phyloP scores from a whole-genome alignment of 30 jellyfish, hydroid and myxozoan genomes.

The Hydractinia echinata region DNA sequence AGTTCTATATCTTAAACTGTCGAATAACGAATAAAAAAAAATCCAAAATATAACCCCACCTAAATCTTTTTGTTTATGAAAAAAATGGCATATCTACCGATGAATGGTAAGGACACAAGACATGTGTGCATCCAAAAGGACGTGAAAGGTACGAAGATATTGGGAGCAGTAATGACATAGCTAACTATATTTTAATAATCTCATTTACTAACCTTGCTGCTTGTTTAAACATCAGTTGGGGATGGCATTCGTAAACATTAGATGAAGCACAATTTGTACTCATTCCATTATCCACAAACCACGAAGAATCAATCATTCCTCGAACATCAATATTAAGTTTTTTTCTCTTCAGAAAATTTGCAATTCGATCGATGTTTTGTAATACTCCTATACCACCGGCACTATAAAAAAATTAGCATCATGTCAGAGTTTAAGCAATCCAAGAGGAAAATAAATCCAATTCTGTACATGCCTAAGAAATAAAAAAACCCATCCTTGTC shows the following conservation, averaged over 20 bases:
- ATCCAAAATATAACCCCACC: no score
- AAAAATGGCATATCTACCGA: no score
- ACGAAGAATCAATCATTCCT: slow-evolving; percentile 89
- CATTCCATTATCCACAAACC: slow-evolving; percentile 59
- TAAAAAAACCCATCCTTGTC: no score
- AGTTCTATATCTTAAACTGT: no score
- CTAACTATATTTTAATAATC: neutral
- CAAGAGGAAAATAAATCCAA: neutral
- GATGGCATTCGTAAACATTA: neutral
- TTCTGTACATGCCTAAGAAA: no score
- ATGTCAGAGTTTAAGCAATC: neutral
- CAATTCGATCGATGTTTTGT: slow-evolving; percentile 80
- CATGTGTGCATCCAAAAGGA: no score
- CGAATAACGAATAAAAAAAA: no score
- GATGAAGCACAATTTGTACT: neutral
- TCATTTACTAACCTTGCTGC: neutral
- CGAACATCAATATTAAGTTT: slow-evolving; percentile 54
- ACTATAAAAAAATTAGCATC: slow-evolving; percentile 20
- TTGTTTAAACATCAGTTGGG: neutral
- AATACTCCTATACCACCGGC: slow-evolving; percentile 98
- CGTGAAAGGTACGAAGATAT: no score
- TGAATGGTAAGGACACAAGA: no score
- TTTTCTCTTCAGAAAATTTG: slow-evolving; percentile 30
- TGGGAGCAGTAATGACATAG: no score
- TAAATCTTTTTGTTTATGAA: no score